Percentiles rank a stretch among this genome's conserved stretches.
phyloP scores from a whole-genome alignment of 2,113 vertebrate genomes.

The Sardina pilchardus region DNA sequence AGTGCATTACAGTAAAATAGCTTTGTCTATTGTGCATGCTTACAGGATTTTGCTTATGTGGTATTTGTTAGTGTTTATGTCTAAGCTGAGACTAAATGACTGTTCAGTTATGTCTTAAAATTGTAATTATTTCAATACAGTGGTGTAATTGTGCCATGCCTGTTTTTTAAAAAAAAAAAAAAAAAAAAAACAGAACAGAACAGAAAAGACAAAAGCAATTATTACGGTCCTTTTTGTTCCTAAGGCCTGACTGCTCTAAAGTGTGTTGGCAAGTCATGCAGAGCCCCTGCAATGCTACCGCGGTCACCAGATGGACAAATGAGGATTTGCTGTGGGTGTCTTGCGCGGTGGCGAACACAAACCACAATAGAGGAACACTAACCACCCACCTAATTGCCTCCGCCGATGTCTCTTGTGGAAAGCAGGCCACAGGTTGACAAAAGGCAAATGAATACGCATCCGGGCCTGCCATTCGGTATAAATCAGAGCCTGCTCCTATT shows the following conservation, averaged over 20 bases:
- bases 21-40: too few relatives aligned
- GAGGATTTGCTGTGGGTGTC: conserved; percentile 42
- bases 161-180: too few relatives aligned
- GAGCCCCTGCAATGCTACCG: background rate
- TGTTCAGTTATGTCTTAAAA: too few relatives aligned
- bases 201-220: background rate
- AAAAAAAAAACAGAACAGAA: too few relatives aligned
- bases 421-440: conserved; percentile 49
- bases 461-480: conserved; percentile 49
- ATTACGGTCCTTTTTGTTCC: background rate
- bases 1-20: too few relatives aligned
- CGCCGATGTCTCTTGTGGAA: conserved; percentile 45
- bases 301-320: conserved; percentile 30
- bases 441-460: conserved; percentile 49
- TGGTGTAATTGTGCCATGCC: background rate
- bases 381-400: conserved; percentile 50
- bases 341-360: conserved; percentile 34
- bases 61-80: too few relatives aligned
- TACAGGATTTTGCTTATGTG: too few relatives aligned
- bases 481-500: conserved; percentile 59
- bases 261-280: background rate
- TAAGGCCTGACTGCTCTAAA: background rate
- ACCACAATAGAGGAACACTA: conserved; percentile 43
- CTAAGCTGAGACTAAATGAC: too few relatives aligned
- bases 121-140: background rate